Base-by-base conservation (phyloP, 2,888 invertebrate species). In the Coelinius sp. region DNA sequence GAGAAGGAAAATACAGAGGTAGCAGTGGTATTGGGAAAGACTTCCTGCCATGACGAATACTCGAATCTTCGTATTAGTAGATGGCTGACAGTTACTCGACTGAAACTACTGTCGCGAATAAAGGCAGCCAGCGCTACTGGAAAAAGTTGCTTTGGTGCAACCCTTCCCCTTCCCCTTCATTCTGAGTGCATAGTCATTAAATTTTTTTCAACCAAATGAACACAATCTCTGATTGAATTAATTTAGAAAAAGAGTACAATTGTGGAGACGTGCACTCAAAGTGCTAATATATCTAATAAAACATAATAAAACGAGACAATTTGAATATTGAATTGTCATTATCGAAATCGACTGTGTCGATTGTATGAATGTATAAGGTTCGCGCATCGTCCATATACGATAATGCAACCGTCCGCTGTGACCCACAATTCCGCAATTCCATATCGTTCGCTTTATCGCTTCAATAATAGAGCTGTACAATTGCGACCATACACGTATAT, bases 281-380 rank as follows among this genome's bases (percentile, higher is more conserved):
- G n/a, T n/a, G n/a, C n/a, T n/a, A n/a, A n/a, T n/a, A n/a, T n/a
- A 31, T 31, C 31, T 8, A 17, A 49, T 49, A 44, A 17, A 44
- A 27, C 25, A 27, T 12, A 59, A 59, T 20, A 20, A 20, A 31
- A 59, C 59, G 35, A 17, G 59, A 59, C 59, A 14, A 59, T 17
- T 24, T 5, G 63, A 52, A 70, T 70, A 64, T 70, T 64, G 63
- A 70, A 25, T 27, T 49, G 56, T 64, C 64, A 70, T 70, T 70
- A 64, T 31, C 31, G 31, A 12, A 68, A 25, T 38, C 46, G 27
- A 31, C 2, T 14, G 41, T 44, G 59, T 46, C 68, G 38, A 68
- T 70, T 25, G 52, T 49, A 64, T 52, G 41, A 70, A 70, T 63
- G 17, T 53, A 70, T 41, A 53, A 70, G 63, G 64, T 22, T 64